Evolutionary conservation across 1,140 invertebrate species (phyloP).

Genomic region (Drosophila novamexicana): DNA sequence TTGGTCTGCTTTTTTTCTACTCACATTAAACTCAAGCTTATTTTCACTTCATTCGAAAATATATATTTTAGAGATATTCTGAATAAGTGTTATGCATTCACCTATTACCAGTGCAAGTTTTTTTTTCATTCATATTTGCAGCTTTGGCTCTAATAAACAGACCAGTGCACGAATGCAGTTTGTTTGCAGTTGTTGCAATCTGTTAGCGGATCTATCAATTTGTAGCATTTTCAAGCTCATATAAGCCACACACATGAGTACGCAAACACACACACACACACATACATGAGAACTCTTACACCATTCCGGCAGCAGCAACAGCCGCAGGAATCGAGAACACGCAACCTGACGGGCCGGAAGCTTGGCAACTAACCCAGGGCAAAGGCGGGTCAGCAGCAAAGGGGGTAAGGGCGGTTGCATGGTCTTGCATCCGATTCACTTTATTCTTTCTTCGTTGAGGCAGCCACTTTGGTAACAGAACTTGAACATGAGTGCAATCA

Average conservation of each 20-base stretch:
- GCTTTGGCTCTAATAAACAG: constrained; percentile 49
- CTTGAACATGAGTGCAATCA: constrained; percentile 81
- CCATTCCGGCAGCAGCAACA: constrained; percentile 16
- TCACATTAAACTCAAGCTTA: not conserved
- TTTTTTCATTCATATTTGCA: constrained; percentile 15
- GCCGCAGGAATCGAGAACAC: constrained; percentile 21
- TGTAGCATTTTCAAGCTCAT: constrained; percentile 71
- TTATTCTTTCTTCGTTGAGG: constrained; percentile 51
- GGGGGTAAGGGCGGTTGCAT: constrained; percentile 8
- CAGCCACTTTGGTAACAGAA: constrained; percentile 77
- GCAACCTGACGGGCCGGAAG: constrained; percentile 50
- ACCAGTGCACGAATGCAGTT: constrained; percentile 47
- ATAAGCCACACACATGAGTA: constrained; percentile 43
- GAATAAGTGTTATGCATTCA: not conserved
- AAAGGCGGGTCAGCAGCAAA: constrained; percentile 9
- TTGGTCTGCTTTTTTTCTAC: too few relatives aligned
- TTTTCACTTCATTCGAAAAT: not conserved
- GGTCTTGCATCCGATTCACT: constrained; percentile 53
- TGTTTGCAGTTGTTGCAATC: constrained; percentile 40
- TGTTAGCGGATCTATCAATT: constrained; percentile 75
- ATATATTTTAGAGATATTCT: not conserved
- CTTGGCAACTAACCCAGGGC: constrained; percentile 21
- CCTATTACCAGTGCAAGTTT: not conserved
- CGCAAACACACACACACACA: constrained; percentile 3
- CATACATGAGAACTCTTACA: constrained; percentile 16